phyloP scores from a whole-genome alignment of 1,140 invertebrate species.

The Micrasema longulum region DNA sequence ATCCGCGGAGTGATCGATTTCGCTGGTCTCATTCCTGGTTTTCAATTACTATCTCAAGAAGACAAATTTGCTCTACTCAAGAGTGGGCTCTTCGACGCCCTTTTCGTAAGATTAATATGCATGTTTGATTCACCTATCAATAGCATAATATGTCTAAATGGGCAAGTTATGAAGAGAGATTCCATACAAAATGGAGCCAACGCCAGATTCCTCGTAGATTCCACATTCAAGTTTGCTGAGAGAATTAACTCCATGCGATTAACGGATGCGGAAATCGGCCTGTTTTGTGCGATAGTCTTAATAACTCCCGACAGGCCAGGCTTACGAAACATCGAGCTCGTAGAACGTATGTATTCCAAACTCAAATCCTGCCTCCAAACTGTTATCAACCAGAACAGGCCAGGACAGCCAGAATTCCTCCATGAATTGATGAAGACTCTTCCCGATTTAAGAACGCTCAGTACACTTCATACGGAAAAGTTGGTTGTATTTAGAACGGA shows the following conservation, averaged over 20 bases:
- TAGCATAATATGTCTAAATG: constrained; percentile 93
- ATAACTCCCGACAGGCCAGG: constrained; percentile 95
- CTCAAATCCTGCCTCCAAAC: constrained; percentile 87
- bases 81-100: constrained; percentile 93
- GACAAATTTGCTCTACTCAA: constrained; percentile 97
- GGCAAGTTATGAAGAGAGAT: constrained; percentile 90
- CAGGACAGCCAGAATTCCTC: constrained; percentile 81
- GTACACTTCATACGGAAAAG: constrained; percentile 96
- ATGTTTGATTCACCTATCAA: constrained; percentile 93
- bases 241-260: constrained; percentile 90
- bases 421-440: constrained; percentile 93
- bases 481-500: constrained; percentile 92
- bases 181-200: constrained; percentile 91
- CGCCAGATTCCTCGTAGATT: constrained; percentile 94
- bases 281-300: constrained; percentile 95
- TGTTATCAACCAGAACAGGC: constrained; percentile 89
- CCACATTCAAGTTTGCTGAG: constrained; percentile 97
- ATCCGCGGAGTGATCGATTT: constrained; percentile 98
- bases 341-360: constrained; percentile 92
- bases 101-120: constrained; percentile 91
- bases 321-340: constrained; percentile 89
- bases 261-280: constrained; percentile 91
- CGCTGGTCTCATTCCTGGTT: constrained; percentile 96
- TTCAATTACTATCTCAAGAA: constrained; percentile 92
- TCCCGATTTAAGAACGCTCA: constrained; percentile 93